Evolutionary conservation across 2,797 vertebrate species (phyloP).

Genomic region (Sebastes jordani): DNA sequence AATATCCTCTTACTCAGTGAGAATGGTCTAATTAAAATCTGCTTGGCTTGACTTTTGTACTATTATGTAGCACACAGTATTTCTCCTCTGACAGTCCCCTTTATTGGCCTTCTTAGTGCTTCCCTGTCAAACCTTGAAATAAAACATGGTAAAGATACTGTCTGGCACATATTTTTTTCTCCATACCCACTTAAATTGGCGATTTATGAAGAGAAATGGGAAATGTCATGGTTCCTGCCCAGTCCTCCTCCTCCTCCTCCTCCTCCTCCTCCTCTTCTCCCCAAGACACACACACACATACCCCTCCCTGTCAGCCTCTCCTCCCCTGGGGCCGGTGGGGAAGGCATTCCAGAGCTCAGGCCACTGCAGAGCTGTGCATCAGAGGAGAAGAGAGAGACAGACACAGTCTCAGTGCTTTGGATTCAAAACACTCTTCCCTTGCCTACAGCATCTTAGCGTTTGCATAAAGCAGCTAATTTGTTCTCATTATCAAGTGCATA

Average conservation of each 20-base stretch:
- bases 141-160: slow-evolving; percentile 47
- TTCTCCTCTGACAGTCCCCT: slow-evolving; percentile 10
- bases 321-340: slow-evolving; percentile 69
- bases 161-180: slow-evolving; percentile 43
- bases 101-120: slow-evolving; percentile 16
- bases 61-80: slow-evolving; percentile 1
- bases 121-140: slow-evolving; percentile 39
- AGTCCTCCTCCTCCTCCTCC: slow-evolving; percentile 29
- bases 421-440: slow-evolving; percentile 27
- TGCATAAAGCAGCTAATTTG: slow-evolving; percentile 53
- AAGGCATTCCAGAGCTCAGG: slow-evolving; percentile 72
- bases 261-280: not conserved
- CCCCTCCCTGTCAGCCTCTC: slow-evolving; percentile 59
- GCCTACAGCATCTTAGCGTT: slow-evolving; percentile 38
- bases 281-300: slow-evolving; percentile 43
- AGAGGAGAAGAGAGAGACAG: slow-evolving; percentile 29
- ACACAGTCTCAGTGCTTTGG: slow-evolving; percentile 15
- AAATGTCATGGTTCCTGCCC: slow-evolving; percentile 74
- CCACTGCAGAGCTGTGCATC: slow-evolving; percentile 62
- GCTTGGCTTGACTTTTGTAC: slow-evolving; percentile 18
- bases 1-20: not conserved
- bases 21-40: slow-evolving; percentile 30
- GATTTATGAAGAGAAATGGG: slow-evolving; percentile 77
- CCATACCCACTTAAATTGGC: slow-evolving; percentile 66
- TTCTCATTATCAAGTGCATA: slow-evolving; percentile 46